Conservation (phyloP, 2,888 invertebrate species). For the Octodonta nipae region DNA sequence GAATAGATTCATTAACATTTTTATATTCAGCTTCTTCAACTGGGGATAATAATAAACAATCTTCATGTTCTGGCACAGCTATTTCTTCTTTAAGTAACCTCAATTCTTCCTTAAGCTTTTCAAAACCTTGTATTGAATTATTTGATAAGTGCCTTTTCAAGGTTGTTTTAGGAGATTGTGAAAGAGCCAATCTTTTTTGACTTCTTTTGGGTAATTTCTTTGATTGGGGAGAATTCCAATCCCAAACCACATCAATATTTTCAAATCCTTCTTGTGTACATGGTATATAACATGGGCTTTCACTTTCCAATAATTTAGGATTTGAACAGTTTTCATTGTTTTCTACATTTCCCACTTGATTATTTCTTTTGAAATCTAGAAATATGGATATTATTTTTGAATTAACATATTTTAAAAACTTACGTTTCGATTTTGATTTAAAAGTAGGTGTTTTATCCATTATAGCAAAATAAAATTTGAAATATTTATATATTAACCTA, state of each 20-base stretch:
- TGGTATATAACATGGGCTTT: not conserved
- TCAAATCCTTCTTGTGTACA: slow-evolving; percentile 7
- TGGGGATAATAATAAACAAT: slow-evolving; percentile 22
- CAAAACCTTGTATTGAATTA: slow-evolving; percentile 26
- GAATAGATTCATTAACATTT: slow-evolving; percentile 7
- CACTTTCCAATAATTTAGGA: not conserved
- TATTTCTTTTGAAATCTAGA: too few species aligned
- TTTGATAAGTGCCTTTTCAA: slow-evolving; percentile 23
- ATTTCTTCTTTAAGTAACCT: slow-evolving; percentile 25
- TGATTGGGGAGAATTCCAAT: slow-evolving; percentile 35
- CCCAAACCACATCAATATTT: slow-evolving; percentile 38
- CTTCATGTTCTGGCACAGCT: slow-evolving; percentile 23
- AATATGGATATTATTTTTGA: too few species aligned
- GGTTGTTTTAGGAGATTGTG: slow-evolving; percentile 26
- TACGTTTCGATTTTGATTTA: not conserved
- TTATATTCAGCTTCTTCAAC: slow-evolving; percentile 22
- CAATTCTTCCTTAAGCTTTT: slow-evolving; percentile 29
- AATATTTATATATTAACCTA: not conserved
- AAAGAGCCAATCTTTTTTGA: slow-evolving; percentile 14
- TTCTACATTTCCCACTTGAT: too few species aligned
- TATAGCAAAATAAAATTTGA: not conserved
- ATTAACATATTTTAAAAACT: not conserved
- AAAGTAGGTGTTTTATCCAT: not conserved
- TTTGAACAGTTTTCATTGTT: not conserved
- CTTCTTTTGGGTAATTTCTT: slow-evolving; percentile 16